phyloP scores from a whole-genome alignment of 1,140 invertebrate genomes.

The Cydia amplana region DNA sequence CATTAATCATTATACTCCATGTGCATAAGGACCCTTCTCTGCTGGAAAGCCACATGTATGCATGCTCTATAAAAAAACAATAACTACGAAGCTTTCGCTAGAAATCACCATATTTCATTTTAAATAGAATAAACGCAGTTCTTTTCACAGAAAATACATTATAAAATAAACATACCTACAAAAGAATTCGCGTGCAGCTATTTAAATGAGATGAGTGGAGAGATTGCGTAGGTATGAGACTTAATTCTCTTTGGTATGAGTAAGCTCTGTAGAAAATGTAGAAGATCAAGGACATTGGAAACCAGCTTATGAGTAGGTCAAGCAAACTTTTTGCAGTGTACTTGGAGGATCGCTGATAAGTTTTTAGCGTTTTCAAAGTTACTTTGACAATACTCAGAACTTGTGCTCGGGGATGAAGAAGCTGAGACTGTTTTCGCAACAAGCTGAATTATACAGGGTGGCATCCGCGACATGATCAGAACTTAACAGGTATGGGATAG shows the following conservation, averaged over 20 bases:
- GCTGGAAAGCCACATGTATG: too few species aligned
- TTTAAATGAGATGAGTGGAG: constrained; percentile 9
- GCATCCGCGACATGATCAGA: background rate
- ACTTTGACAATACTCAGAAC: background rate
- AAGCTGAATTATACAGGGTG: background rate
- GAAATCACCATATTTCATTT: constrained; percentile 12
- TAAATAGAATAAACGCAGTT: background rate
- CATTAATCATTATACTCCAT: too few species aligned
- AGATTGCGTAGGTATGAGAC: background rate
- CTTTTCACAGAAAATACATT: background rate
- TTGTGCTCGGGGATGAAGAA: background rate
- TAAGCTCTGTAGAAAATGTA: background rate
- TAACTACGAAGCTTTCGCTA: constrained; percentile 10
- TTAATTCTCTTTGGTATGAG: too few species aligned
- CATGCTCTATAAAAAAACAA: too few species aligned
- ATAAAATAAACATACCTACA: constrained; percentile 7
- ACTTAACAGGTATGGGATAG: background rate
- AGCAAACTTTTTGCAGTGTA: background rate
- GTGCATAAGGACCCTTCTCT: too few species aligned
- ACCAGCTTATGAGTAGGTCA: background rate
- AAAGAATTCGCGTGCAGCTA: background rate
- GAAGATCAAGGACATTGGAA: background rate
- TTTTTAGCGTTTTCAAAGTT: background rate
- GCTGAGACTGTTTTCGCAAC: background rate
- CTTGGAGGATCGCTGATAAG: background rate